A percentile compares a stretch with the other conserved stretches of the same genome.
phyloP scores from a whole-genome alignment of 2,797 vertebrate species.

The Semaprochilodus insignis region DNA sequence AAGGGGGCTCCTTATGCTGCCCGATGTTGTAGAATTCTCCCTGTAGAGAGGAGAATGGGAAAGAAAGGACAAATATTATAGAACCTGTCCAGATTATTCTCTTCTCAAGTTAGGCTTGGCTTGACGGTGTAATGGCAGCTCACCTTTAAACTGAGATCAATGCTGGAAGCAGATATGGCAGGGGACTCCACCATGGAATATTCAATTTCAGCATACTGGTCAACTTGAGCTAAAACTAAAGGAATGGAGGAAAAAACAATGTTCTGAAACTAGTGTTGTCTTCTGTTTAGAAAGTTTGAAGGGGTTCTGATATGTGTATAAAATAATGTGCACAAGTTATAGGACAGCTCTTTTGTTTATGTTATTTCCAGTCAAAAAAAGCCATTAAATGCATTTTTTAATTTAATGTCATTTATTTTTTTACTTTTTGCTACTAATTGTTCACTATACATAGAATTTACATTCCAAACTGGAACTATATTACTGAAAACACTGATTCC shows the following conservation, averaged over 20 bases:
- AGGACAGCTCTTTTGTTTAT: no score
- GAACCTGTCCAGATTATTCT: neutral
- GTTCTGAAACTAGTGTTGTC: neutral
- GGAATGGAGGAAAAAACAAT: neutral
- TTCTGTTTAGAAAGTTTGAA: no score
- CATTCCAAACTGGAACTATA: neutral
- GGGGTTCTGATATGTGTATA: no score
- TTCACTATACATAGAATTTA: no score
- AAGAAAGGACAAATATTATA: neutral
- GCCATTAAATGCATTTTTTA: no score
- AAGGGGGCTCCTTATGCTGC: slow-evolving; percentile 79
- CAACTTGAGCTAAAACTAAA: slow-evolving; percentile 76
- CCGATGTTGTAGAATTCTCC: slow-evolving; percentile 81
- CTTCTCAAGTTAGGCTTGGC: neutral
- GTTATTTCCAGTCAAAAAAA: no score
- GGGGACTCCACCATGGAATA: slow-evolving; percentile 79
- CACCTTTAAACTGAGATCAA: slow-evolving; percentile 79
- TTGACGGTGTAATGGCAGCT: slow-evolving; percentile 27
- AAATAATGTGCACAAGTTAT: no score
- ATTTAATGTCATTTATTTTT: no score
- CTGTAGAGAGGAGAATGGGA: slow-evolving; percentile 54
- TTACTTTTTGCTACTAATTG: no score
- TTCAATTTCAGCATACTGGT: slow-evolving; percentile 78
- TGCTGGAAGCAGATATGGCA: slow-evolving; percentile 60
- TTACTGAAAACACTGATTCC: neutral